These are phyloP conservation scores for Anthoptus insignis DNA, from an alignment of 2,888 invertebrate genomes.

Conservation along the genomic window DNA sequence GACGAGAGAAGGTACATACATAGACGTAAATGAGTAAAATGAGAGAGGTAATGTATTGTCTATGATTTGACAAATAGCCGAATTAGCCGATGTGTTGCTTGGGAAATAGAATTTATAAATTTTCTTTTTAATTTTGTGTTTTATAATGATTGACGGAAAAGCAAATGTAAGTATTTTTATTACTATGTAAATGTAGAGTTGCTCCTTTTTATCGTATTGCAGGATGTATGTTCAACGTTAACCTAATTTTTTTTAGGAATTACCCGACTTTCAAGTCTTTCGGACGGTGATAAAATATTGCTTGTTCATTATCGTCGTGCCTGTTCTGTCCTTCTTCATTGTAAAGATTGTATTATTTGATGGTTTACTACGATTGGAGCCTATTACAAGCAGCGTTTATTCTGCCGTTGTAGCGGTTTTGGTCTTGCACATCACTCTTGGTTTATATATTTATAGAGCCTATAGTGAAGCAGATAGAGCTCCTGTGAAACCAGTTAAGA, in stretches of 20 bases:
- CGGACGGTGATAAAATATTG: constrained; percentile 92
- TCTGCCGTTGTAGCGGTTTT: constrained; percentile 92
- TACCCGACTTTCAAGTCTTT: constrained; percentile 91
- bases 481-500: constrained; percentile 73
- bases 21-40: too few relatives aligned
- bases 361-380: constrained; percentile 84
- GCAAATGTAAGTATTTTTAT: constrained; percentile 76
- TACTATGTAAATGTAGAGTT: background rate
- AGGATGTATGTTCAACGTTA: constrained; percentile 33
- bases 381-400: constrained; percentile 91
- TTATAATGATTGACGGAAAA: constrained; percentile 85
- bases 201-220: background rate
- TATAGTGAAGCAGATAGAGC: constrained; percentile 87
- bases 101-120: too few relatives aligned
- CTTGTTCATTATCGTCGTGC: constrained; percentile 91
- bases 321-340: constrained; percentile 91
- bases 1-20: too few relatives aligned
- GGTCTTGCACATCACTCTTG: constrained; percentile 92
- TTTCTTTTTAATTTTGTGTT: constrained; percentile 56
- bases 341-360: constrained; percentile 91
- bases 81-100: background rate
- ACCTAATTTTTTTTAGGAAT: constrained; percentile 81
- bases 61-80: too few relatives aligned
- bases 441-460: constrained; percentile 92
- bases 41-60: too few relatives aligned